Base-by-base conservation (phyloP, 2,113 vertebrate genomes). In the Elaphurus davidianus region DNA sequence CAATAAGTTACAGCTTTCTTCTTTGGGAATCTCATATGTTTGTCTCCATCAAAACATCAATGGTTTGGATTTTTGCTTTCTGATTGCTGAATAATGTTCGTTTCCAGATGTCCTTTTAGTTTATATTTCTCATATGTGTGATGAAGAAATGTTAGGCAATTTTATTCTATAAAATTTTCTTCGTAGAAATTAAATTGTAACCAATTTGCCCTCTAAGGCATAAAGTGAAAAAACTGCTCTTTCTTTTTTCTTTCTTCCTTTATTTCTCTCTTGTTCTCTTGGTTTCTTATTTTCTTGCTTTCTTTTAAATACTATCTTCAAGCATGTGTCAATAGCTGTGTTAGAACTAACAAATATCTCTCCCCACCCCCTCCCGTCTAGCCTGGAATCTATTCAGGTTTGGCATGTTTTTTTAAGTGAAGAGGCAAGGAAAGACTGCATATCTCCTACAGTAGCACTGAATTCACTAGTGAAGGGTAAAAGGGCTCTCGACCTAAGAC, bases 131-230 rank as follows among this genome's bases (percentile, higher is more conserved):
- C 54, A 89, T 89, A 92, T 96, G 85, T 84, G 62, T 92, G 78
- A 82, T 86, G 74, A 90, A 96, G 93, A 82, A 82, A 87, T 90
- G 83, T 87, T 81, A 87, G 74, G 59, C 64, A 33, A 67, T 84
- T 98, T 96, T 95, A 87, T 62, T 96, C 96, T 98, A 59, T 93
- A 86, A 90, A 59, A n/a, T 98, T 95, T 94, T 96, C 47, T 94
- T 95, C 64, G 97, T 97, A 92, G 96, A 96, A 97, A 96, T 97
- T 93, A 98, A 97, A 94, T 90, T 96, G 40, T 98, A 96, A 97
- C 85, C 86, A 98, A 78, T 92, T 82, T 98, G 50, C 30, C n/a
- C 89, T 95, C n/a, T 67, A 62, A 92, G 60, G 86, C 94, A 97
- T 78, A 93, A 96, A 96, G 67, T 91, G 60, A 96, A 87, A 74